phyloP scores from a whole-genome alignment of 2,113 vertebrate species.

The Silurus meridionalis region DNA sequence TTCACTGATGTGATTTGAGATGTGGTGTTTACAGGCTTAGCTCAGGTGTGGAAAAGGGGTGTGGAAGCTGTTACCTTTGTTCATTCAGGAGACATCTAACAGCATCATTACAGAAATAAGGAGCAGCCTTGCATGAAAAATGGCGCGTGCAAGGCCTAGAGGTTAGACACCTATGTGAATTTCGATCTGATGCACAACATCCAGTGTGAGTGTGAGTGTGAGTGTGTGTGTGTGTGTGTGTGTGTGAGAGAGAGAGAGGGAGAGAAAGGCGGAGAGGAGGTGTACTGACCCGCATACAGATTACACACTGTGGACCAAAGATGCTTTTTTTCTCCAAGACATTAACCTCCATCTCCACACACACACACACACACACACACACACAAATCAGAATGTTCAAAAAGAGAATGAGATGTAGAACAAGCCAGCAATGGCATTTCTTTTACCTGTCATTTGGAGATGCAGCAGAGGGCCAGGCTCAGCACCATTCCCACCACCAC shows the following conservation, averaged over 20 bases:
- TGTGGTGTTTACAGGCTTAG: not conserved
- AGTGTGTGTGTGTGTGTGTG: not conserved
- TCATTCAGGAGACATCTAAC: not conserved
- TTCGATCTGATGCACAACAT: slow-evolving; percentile 5
- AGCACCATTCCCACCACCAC: slow-evolving; percentile 62
- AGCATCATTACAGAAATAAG: not conserved
- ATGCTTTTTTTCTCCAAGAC: not conserved
- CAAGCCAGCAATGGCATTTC: not conserved
- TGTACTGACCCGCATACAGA: slow-evolving; percentile 20
- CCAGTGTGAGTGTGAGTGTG: not conserved
- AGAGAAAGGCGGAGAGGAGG: slow-evolving; percentile 5
- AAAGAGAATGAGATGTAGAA: not conserved
- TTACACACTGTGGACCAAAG: slow-evolving; percentile 3
- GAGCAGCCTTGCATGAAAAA: not conserved
- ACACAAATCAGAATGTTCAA: not conserved
- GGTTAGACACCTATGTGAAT: slow-evolving; percentile 22
- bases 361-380: not conserved
- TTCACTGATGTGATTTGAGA: not conserved
- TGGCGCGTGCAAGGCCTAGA: not conserved
- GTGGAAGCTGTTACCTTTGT: not conserved
- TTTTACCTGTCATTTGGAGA: slow-evolving; percentile 72
- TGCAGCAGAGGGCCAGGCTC: slow-evolving; percentile 56
- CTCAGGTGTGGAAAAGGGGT: not conserved
- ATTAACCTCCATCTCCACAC: not conserved
- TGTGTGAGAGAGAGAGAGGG: not conserved